Evolutionary conservation across 2,888 invertebrate genomes (phyloP).

Genomic region (Amphipoea oculea): DNA sequence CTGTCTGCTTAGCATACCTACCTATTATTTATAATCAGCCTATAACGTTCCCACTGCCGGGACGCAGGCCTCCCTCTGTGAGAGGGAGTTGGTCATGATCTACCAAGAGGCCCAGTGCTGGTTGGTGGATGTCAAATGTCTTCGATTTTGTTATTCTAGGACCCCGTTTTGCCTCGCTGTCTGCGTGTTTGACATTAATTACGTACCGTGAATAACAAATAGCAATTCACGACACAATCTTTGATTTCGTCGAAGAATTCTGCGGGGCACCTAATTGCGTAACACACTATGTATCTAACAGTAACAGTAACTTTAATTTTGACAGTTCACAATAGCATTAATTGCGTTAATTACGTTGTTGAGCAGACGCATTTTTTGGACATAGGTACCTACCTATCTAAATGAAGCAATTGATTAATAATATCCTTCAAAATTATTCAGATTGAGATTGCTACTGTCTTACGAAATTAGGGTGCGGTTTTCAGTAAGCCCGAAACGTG

Average conservation of each 20-base stretch:
- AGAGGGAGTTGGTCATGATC: neutral
- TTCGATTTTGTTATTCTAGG: neutral
- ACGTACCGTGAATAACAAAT: neutral
- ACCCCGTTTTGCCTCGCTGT: neutral
- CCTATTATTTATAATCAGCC: too few relatives aligned
- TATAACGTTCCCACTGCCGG: neutral
- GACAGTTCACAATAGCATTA: too few relatives aligned
- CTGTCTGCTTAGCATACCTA: neutral
- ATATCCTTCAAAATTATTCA: too few relatives aligned
- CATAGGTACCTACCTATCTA: too few relatives aligned
- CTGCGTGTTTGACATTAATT: neutral
- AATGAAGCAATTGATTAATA: too few relatives aligned
- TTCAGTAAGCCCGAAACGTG: neutral
- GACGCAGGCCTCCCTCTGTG: neutral
- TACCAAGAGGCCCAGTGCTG: neutral
- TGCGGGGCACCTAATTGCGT: neutral
- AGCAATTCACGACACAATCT: neutral
- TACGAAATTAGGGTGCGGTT: neutral
- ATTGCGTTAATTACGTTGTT: too few relatives aligned
- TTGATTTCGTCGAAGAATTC: neutral
- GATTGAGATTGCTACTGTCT: too few relatives aligned
- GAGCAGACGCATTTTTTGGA: too few relatives aligned
- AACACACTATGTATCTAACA: too few relatives aligned
- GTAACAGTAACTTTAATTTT: too few relatives aligned
- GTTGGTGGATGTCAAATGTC: too few relatives aligned